Percentiles rank a stretch among this genome's conserved stretches.
phyloP scores from a whole-genome alignment of 2,888 invertebrate species.

The Trachelus iudaicus region DNA sequence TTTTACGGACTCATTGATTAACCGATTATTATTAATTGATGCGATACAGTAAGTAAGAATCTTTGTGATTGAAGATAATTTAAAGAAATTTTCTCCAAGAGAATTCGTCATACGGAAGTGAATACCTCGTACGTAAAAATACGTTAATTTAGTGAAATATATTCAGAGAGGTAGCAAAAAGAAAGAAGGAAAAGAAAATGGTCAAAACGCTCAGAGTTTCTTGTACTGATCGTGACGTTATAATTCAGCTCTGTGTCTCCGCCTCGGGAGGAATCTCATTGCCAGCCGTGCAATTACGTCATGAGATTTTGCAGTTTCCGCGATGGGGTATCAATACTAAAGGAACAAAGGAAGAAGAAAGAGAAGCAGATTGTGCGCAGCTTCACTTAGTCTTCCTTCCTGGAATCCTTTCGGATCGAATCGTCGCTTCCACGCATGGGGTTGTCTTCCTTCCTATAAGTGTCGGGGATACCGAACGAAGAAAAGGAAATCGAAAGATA shows the following conservation, averaged over 20 bases:
- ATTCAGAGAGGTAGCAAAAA: neutral
- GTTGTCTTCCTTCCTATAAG: neutral
- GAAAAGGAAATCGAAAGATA: neutral
- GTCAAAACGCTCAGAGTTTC: neutral
- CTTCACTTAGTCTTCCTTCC: neutral
- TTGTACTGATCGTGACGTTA: neutral
- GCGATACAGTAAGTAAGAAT: too few species aligned
- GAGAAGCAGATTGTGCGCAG: neutral
- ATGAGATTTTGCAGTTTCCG: neutral
- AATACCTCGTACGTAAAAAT: neutral
- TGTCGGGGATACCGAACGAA: neutral
- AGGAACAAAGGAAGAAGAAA: neutral
- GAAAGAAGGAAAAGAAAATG: neutral
- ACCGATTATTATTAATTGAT: too few species aligned
- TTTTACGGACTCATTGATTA: too few species aligned
- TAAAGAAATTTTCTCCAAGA: neutral
- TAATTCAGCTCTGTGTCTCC: neutral
- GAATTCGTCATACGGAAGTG: neutral
- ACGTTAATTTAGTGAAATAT: neutral
- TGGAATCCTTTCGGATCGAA: neutral
- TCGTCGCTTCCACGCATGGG: neutral
- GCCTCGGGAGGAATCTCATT: neutral
- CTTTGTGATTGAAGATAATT: too few species aligned
- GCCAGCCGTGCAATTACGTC: neutral
- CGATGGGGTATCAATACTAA: neutral